These are phyloP conservation scores for Neotragus moschatus DNA, from an alignment of 2,113 vertebrate species.

Conservation along the genomic window DNA sequence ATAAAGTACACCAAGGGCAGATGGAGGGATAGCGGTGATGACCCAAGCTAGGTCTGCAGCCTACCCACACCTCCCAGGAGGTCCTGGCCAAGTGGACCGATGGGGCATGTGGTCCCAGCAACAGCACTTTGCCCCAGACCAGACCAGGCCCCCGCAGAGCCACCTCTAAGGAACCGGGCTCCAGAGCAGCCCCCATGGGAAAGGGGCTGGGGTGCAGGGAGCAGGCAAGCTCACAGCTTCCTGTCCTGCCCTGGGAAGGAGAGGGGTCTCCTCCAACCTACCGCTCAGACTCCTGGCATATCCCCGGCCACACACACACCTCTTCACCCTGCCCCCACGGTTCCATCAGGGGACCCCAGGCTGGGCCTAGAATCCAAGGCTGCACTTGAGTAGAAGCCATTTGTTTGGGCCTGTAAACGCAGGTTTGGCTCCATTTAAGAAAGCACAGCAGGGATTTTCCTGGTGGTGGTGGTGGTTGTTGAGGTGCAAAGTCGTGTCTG, in stretches of 20 bases:
- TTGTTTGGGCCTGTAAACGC: neutral
- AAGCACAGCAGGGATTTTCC: neutral
- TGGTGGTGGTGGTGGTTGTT: neutral
- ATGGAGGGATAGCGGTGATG: neutral
- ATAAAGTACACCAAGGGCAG: neutral
- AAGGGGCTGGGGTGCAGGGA: rapidly evolving
- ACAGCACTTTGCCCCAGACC: neutral
- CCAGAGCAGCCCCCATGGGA: neutral
- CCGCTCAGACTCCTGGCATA: neutral
- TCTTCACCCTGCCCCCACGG: neutral
- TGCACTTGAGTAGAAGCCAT: neutral
- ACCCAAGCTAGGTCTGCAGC: neutral
- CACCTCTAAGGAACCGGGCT: rapidly evolving
- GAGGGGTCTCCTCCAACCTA: neutral
- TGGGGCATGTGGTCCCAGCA: neutral
- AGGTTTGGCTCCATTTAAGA: neutral
- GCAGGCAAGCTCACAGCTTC: neutral
- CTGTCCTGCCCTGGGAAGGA: neutral
- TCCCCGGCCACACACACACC: neutral
- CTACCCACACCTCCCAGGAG: neutral
- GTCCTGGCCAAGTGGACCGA: rapidly evolving
- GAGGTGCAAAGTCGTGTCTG: neutral
- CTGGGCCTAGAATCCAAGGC: neutral
- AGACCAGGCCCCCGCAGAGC: neutral
- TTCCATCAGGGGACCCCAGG: neutral